Evolutionary conservation across 2,888 invertebrate genomes (phyloP), one percentile per base, ranked within the genome.

Genomic region (Antheraea yamamai): DNA sequence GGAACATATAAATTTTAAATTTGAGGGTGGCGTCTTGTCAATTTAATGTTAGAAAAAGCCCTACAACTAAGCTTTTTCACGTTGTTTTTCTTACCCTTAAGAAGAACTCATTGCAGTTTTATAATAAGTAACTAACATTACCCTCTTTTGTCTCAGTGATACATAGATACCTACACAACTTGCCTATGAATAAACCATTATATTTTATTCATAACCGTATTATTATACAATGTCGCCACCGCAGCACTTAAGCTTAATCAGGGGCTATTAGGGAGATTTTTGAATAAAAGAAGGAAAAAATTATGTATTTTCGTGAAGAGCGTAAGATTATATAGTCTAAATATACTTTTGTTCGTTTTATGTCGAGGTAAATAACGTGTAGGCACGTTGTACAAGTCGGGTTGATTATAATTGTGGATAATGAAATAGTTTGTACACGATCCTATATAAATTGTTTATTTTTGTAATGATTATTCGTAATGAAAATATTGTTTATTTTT

Each of bases 201-300:
- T 23, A 52, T 61, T 61, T 73, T 61, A 73, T 61, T 73, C 47
- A 55, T 73, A 39, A 52, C 68, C 30, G 66, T 74, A 68, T 51
- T 52, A 72, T 75, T 75, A 72, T 61, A 73, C 73, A 72, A 75
- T 72, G 83, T 84, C 82, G 82, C 83, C 77, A 80, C 79, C 79
- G 78, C 79, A 82, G 81, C 83, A 85, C 88, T 87, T 84, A 83
- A 82, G 82, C 84, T 82, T 87, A 87, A 89, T 90, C 85, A 85
- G 84, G 81, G 83, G 85, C 86, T 87, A 87, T 88, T 88, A 87
- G 77, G 81, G 82, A 79, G 79, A 82, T 79, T 84, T 87, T 83
- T 82, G 80, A 82, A 85, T 85, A 86, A 86, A 87, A 84, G 79
- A 81, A 78, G 71, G 75, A 79, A 80, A 79, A 88, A 86, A 86